These are phyloP conservation scores for Catocala sponsa DNA, from an alignment of 2,888 invertebrate species.

Conservation along the genomic window DNA sequence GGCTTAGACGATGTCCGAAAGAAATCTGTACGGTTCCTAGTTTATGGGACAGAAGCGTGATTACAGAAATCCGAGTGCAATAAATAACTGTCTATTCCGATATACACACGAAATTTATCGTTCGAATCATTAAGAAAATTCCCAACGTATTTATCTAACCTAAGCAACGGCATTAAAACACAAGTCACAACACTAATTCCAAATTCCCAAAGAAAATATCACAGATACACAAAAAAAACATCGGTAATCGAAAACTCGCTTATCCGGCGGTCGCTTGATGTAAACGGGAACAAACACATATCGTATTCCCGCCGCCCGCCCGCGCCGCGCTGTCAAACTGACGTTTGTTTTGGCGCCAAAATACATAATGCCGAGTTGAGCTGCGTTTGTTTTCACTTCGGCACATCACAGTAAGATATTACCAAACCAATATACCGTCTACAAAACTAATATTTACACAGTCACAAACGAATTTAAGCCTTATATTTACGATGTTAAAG, in stretches of 20 bases:
- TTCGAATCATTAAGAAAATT: too few species aligned
- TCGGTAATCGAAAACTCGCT: conserved; percentile 81
- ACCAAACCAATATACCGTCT: conserved; percentile 56
- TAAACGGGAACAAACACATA: conserved; percentile 84
- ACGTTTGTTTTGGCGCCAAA: conserved; percentile 88
- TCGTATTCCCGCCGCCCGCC: conserved; percentile 86
- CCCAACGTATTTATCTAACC: conserved; percentile 15
- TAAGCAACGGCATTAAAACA: conserved; percentile 48
- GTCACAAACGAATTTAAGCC: conserved; percentile 56
- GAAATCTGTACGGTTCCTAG: too few species aligned
- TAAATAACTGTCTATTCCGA: too few species aligned
- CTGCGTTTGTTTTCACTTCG: conserved; percentile 85
- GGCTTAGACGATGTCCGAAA: too few species aligned
- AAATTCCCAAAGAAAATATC: conserved; percentile 48
- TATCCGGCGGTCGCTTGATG: conserved; percentile 74
- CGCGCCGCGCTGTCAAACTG: conserved; percentile 87
- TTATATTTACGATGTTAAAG: conserved; percentile 50
- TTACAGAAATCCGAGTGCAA: too few species aligned
- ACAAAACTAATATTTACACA: conserved; percentile 63
- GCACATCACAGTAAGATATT: conserved; percentile 73
- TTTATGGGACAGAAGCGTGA: too few species aligned
- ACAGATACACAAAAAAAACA: conserved; percentile 60
- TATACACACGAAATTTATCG: too few species aligned
- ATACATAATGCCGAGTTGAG: conserved; percentile 86
- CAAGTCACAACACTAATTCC: conserved; percentile 57